Evolutionary conservation across 2,113 vertebrate species (phyloP), one percentile per base, ranked within the genome.

Genomic region (Callospermophilus lateralis): DNA sequence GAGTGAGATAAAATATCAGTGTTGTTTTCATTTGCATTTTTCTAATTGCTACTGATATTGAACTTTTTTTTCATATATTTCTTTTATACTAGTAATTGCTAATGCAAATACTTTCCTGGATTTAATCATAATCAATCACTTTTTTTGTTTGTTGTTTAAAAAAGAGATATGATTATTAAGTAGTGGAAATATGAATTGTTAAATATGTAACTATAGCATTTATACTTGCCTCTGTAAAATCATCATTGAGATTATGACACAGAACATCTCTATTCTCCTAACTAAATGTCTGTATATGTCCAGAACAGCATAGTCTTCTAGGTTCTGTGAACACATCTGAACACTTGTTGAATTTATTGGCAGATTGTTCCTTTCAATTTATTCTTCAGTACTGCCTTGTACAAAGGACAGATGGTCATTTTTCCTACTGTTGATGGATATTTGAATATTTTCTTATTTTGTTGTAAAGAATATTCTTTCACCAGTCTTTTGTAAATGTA

Each of bases 251-350:
- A 17, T 13, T 39, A 13, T 61, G 12, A 19, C 15, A 12, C 3
- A 22, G 68, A 48, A 39, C 2, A 70, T 24, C 61, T 53, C 3
- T 7, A 4, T 6, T 16, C 22, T 3, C 7, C 16, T 39, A 17
- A 42, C 13, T n/a, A 30, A 67, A 7, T 30, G 6, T 32, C 22
- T 61, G 32, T 0, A 6, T 30, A 1, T 61, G 39, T 37, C 42
- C 34, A 58, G 74, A 68, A 30, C 0, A 26, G 8, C 1, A 9
- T 0, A 20, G 8, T 1, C 16, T 28, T 76, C 0, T 3, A 24
- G 30, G 24, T n/a, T 55, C 39, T 51, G 28, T 16, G 8, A 3
- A 30, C 34, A 42, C 6, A 48, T 83, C 10, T 26, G 37, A 48
- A 11, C 28, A 1, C 11, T 67, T 20, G 26, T 39, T 16, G 26